phyloP scores from a whole-genome alignment of 2,797 vertebrate species.

The Sparidentex hasta region DNA sequence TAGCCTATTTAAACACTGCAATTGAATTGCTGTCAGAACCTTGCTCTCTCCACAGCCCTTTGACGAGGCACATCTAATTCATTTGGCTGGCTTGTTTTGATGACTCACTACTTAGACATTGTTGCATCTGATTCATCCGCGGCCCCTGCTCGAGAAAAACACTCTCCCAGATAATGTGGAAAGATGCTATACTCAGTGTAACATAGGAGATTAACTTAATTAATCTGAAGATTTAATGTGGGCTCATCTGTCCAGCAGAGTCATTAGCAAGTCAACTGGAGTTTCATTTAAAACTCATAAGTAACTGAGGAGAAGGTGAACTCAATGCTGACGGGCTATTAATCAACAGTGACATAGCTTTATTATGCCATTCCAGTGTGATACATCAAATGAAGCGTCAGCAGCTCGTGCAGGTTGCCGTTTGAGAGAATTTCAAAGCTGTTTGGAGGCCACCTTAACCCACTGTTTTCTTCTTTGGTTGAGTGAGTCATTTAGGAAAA shows the following conservation, averaged over 20 bases:
- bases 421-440: background rate
- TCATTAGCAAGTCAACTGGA: conserved; percentile 29
- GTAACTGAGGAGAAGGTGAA: conserved; percentile 30
- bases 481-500: background rate
- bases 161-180: conserved; percentile 23
- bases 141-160: conserved; percentile 14
- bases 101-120: conserved; percentile 62
- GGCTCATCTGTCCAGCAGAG: conserved; percentile 26
- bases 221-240: conserved; percentile 38
- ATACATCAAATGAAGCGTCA: conserved; percentile 15
- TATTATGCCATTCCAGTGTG: conserved; percentile 5
- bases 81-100: conserved; percentile 51
- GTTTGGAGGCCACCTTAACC: background rate
- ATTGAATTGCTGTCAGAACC: conserved; percentile 55
- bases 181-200: conserved; percentile 7
- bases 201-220: conserved; percentile 33
- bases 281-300: conserved; percentile 42
- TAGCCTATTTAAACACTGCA: conserved; percentile 14
- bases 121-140: conserved; percentile 50
- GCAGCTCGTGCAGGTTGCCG: background rate
- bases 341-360: conserved; percentile 22
- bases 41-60: conserved; percentile 28
- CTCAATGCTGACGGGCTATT: conserved; percentile 26
- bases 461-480: conserved; percentile 8
- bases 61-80: conserved; percentile 50